A percentile compares a stretch with the other conserved stretches of the same genome.
These are phyloP conservation scores for Babyrousa celebensis DNA, from an alignment of 2,797 vertebrate species.

Conservation along the genomic window DNA sequence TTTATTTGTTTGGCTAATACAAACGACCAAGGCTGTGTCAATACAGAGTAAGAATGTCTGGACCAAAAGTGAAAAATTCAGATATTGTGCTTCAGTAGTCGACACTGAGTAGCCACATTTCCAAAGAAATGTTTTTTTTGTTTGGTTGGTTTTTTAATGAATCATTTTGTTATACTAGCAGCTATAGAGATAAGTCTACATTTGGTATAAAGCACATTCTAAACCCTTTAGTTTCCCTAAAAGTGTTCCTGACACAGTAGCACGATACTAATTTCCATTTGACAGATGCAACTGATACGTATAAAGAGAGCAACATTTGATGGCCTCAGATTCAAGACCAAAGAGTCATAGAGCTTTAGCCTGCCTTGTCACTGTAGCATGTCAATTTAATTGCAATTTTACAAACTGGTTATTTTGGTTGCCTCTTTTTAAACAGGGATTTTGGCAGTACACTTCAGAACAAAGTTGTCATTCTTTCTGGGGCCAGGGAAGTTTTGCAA, in stretches of 20 bases:
- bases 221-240: background rate
- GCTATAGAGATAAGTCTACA: background rate
- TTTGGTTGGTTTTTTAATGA: background rate
- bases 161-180: background rate
- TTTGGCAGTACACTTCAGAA: slow-evolving; percentile 25
- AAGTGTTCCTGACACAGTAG: background rate
- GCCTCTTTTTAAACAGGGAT: background rate
- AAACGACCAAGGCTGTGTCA: background rate
- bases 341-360: background rate
- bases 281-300: background rate
- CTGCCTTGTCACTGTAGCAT: background rate
- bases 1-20: background rate
- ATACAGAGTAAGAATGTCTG: background rate
- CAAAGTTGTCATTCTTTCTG: slow-evolving; percentile 58
- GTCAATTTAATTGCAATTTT: background rate
- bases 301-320: background rate
- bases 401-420: background rate
- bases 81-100: background rate
- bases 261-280: background rate
- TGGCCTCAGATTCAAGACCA: background rate
- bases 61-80: background rate
- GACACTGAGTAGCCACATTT: background rate
- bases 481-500: slow-evolving; percentile 35
- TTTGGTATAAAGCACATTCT: background rate
- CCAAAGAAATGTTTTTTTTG: background rate